Conservation (phyloP, 2,797 vertebrate genomes). For the Numenius phaeopus region DNA sequence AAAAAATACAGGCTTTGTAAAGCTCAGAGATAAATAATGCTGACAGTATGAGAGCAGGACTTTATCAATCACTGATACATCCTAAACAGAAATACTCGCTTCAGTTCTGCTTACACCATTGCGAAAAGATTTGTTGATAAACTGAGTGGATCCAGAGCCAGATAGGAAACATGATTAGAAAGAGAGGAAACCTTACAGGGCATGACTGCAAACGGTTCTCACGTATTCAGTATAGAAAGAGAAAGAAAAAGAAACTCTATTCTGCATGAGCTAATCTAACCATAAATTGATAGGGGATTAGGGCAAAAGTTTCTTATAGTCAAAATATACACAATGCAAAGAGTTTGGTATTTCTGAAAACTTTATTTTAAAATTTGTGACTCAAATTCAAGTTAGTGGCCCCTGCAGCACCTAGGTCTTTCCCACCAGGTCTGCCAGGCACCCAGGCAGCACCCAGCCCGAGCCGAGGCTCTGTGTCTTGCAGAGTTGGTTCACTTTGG, state of each 20-base stretch:
- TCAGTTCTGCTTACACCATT: background rate
- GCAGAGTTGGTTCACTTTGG: background rate
- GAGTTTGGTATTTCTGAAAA: background rate
- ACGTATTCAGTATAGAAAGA: background rate
- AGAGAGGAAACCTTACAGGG: background rate
- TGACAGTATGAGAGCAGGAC: background rate
- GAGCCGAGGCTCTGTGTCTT: accelerated
- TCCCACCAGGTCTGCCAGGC: background rate
- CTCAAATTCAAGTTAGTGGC: background rate
- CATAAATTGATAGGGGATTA: background rate
- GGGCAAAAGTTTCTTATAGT: background rate
- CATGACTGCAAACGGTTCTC: background rate
- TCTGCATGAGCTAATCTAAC: background rate
- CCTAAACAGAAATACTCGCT: background rate
- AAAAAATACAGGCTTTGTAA: background rate
- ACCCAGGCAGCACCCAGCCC: background rate
- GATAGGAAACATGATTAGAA: background rate
- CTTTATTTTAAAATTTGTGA: background rate
- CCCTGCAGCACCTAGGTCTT: background rate
- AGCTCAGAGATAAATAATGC: background rate
- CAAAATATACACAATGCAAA: background rate
- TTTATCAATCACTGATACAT: background rate
- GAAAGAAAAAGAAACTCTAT: background rate
- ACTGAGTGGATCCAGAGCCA: background rate
- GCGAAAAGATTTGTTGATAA: background rate